Base-by-base conservation (phyloP, 1,140 invertebrate genomes). In the Agrilus planipennis region DNA sequence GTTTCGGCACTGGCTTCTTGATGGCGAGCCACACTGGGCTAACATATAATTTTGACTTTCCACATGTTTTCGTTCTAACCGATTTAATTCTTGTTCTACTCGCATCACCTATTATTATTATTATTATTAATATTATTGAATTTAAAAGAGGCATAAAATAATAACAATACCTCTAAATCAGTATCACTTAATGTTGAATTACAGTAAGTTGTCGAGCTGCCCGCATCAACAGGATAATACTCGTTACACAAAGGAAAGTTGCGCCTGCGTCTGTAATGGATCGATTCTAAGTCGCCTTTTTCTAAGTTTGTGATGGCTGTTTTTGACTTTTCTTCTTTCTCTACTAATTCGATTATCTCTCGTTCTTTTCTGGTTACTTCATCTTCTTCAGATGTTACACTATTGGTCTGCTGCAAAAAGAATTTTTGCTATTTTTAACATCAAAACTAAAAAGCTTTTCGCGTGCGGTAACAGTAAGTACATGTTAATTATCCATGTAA, bases 11-110 rank as follows among this genome's bases (percentile, higher is more conserved):
- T 65, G 4, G 69, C 70, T n/a, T n/a, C n/a, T n/a, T n/a, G n/a
- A n/a, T n/a, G n/a, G 44, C 76, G 61, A 52, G 61, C 69, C 51
- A 81, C 78, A 37, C 73, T 65, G 34, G 16, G 79, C 60, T 7
- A 82, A 54, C 54, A 79, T 81, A 44, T 77, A 80, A 3, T 79
- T 66, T 53, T 84, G 78, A 2, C 80, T 65, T 49, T 81, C 76
- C n/a, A 84, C 51, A 52, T 84, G 81, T 60, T 84, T 80, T 57
- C 81, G 77, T 58, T 85, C 79, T 19, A 82, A 53, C 54, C 84
- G 80, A 2, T 83, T 52, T 1, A 84, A 64, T 61, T 85, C 81
- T 10, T 79, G 69, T 62, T 85, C 81, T 27, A 84, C 81, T 45
- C 77, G 72, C 25, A 84, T 61, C 14, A 84, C 79, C 34, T 43